A percentile compares a stretch with the other conserved stretches of the same genome.
Conservation (phyloP, 2,888 invertebrate species). For the Epistrophe grossulariae region DNA sequence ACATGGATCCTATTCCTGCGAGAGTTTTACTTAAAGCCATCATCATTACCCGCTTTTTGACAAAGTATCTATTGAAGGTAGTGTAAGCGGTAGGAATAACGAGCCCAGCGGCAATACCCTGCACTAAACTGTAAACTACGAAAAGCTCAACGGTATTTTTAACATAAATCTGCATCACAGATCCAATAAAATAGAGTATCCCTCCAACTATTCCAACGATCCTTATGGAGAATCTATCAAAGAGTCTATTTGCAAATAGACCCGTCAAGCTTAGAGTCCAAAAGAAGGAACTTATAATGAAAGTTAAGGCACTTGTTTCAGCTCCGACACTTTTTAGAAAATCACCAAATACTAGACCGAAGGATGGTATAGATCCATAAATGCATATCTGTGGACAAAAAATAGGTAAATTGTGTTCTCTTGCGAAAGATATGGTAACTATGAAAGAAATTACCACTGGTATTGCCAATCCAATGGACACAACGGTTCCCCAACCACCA, state of each 20-base stretch:
- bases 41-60: slow-evolving; percentile 88
- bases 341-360: slow-evolving; percentile 89
- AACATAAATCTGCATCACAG: slow-evolving; percentile 87
- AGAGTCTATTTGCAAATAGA: slow-evolving; percentile 87
- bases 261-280: slow-evolving; percentile 85
- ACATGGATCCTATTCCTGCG: slow-evolving; percentile 88
- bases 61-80: slow-evolving; percentile 90
- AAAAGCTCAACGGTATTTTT: slow-evolving; percentile 87
- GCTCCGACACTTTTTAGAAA: slow-evolving; percentile 88
- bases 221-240: slow-evolving; percentile 88
- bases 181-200: slow-evolving; percentile 87
- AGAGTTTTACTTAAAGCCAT: slow-evolving; percentile 90
- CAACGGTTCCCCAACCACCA: no score
- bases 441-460: no score
- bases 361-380: slow-evolving; percentile 87
- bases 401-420: no score
- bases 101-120: slow-evolving; percentile 89
- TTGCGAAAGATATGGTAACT: no score
- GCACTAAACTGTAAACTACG: slow-evolving; percentile 87
- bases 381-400: no score
- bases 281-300: slow-evolving; percentile 88
- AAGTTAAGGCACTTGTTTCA: slow-evolving; percentile 88
- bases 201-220: slow-evolving; percentile 88
- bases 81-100: slow-evolving; percentile 90
- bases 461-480: no score